phyloP scores from a whole-genome alignment of 2,888 invertebrate species.

The Cabera pusaria region DNA sequence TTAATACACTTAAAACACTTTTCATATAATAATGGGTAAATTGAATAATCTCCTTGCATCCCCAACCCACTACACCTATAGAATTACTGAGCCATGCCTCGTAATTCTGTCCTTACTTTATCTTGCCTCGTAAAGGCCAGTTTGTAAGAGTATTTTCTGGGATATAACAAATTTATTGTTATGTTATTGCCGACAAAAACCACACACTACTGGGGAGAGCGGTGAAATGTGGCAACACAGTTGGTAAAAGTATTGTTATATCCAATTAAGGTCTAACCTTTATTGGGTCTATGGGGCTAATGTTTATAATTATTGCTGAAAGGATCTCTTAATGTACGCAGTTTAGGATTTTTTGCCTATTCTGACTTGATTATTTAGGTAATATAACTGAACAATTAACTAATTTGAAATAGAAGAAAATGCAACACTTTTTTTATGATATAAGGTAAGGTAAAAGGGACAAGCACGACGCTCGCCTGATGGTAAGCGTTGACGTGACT shows the following conservation, averaged over 20 bases:
- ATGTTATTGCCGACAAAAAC: constrained; percentile 32
- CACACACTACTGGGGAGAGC: constrained; percentile 14
- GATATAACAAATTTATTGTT: constrained; percentile 34
- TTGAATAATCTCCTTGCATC: not conserved
- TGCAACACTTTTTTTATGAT: too few species aligned
- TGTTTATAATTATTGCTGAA: constrained; percentile 5
- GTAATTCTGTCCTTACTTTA: constrained; percentile 29
- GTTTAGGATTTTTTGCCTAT: too few species aligned
- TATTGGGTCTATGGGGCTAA: not conserved
- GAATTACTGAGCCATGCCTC: constrained; percentile 29
- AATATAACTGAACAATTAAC: too few species aligned
- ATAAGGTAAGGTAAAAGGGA: too few species aligned
- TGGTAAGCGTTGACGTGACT: too few species aligned
- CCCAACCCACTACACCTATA: constrained; percentile 6
- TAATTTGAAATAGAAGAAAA: too few species aligned
- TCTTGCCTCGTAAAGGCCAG: constrained; percentile 34
- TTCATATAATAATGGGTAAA: not conserved
- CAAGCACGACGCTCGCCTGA: too few species aligned
- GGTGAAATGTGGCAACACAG: constrained; percentile 13
- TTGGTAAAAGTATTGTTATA: constrained; percentile 6
- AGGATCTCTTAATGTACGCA: too few species aligned
- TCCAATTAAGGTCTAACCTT: constrained; percentile 10
- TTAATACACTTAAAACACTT: too few species aligned
- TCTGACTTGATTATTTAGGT: too few species aligned
- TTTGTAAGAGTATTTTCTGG: constrained; percentile 30